Conservation (phyloP, 2,888 invertebrate genomes). For the Rosalia funebris region DNA sequence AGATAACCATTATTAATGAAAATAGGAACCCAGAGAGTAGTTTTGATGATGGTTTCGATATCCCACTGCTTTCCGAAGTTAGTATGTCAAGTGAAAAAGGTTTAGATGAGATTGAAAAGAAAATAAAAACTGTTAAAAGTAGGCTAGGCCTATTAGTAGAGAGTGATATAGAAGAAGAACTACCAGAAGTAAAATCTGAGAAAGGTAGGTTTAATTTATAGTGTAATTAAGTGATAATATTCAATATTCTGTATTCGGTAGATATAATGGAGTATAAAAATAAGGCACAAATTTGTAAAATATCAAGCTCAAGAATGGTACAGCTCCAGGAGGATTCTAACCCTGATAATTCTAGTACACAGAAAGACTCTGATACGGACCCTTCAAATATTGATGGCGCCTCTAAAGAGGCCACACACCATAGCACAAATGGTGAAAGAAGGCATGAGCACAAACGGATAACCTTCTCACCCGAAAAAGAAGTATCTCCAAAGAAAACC, state of each 20-base stretch:
- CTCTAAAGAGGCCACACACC: not conserved
- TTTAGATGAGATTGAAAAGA: conserved; percentile 70
- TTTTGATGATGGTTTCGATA: conserved; percentile 64
- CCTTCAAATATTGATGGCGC: not conserved
- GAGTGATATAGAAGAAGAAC: conserved; percentile 66
- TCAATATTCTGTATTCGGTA: too few relatives aligned
- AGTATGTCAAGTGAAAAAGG: conserved; percentile 64
- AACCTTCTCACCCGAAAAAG: conserved; percentile 35
- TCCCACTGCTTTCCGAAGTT: conserved; percentile 65
- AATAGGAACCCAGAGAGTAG: conserved; percentile 21
- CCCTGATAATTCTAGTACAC: not conserved
- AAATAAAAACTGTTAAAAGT: conserved; percentile 69
- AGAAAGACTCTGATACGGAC: not conserved
- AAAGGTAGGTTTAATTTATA: conserved; percentile 37
- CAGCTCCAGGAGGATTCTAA: not conserved
- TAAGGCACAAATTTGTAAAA: conserved; percentile 1
- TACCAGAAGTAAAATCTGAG: conserved; percentile 71
- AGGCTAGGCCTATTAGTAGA: conserved; percentile 65
- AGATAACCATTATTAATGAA: conserved; percentile 53
- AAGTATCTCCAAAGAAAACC: conserved; percentile 50
- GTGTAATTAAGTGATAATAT: too few relatives aligned
- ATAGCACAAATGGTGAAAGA: conserved; percentile 30
- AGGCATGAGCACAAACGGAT: conserved; percentile 35
- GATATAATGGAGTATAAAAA: conserved; percentile 7
- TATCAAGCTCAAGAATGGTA: not conserved